A percentile compares a stretch with the other conserved stretches of the same genome.
phyloP scores from a whole-genome alignment of 2,113 vertebrate genomes.

The Pygathrix nemaeus region DNA sequence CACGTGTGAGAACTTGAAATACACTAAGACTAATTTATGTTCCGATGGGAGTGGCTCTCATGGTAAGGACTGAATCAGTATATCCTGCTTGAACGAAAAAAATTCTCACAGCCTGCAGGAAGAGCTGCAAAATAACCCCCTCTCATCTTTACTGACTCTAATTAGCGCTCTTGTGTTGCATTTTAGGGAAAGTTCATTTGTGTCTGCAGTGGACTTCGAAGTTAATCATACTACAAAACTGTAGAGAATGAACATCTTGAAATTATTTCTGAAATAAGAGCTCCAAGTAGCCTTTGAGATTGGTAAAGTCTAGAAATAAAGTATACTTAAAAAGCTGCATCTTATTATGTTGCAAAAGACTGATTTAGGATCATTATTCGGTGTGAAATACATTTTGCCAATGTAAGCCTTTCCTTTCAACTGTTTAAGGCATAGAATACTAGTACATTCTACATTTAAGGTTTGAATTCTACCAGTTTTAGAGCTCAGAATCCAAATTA shows the following conservation, averaged over 20 bases:
- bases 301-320: not conserved
- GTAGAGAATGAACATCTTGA: not conserved
- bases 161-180: not conserved
- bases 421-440: not conserved
- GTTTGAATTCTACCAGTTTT: not conserved
- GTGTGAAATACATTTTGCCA: not conserved
- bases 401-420: not conserved
- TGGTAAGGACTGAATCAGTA: not conserved
- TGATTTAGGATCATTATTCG: not conserved
- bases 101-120: not conserved
- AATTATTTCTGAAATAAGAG: not conserved
- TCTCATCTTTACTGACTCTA: not conserved
- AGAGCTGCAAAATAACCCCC: not conserved
- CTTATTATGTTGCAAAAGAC: not conserved
- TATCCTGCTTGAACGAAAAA: not conserved
- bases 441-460: not conserved
- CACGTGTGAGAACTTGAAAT: constrained; percentile 20
- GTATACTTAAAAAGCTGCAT: not conserved
- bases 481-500: not conserved
- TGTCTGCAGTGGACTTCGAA: not conserved
- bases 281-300: not conserved
- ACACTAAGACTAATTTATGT: not conserved
- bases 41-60: not conserved
- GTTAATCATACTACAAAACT: not conserved
- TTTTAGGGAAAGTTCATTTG: not conserved